phyloP scores from a whole-genome alignment of 2,888 invertebrate species.

The Trissoscelio sp. region DNA sequence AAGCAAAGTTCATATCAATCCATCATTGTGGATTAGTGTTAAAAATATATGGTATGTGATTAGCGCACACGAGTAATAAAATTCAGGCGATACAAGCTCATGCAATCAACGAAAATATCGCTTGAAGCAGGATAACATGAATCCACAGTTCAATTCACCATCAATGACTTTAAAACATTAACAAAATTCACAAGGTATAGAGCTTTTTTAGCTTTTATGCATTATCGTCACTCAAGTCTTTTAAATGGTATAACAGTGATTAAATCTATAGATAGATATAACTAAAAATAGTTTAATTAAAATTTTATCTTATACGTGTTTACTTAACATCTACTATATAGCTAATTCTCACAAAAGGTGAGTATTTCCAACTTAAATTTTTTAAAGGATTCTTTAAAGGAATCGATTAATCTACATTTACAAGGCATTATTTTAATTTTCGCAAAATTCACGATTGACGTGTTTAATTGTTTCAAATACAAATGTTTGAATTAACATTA shows the following conservation, averaged over 20 bases:
- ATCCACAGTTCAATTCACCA: constrained; percentile 35
- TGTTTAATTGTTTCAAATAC: too few relatives aligned
- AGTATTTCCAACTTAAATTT: too few relatives aligned
- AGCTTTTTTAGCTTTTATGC: constrained; percentile 26
- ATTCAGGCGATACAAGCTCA: constrained; percentile 6
- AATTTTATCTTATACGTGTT: too few relatives aligned
- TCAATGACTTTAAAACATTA: constrained; percentile 28
- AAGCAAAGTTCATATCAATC: not conserved
- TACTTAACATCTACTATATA: too few relatives aligned
- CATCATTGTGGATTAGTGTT: not conserved
- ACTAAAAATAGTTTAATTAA: not conserved
- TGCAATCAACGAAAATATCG: constrained; percentile 32
- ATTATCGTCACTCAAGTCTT: constrained; percentile 31
- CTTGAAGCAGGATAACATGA: constrained; percentile 17
- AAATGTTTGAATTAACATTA: too few relatives aligned
- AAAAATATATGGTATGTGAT: constrained; percentile 6
- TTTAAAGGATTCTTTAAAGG: too few relatives aligned
- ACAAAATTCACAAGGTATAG: constrained; percentile 33
- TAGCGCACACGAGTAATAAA: constrained; percentile 17
- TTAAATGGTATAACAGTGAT: constrained; percentile 16
- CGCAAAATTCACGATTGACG: too few relatives aligned
- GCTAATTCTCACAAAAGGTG: too few relatives aligned
- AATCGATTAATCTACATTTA: too few relatives aligned
- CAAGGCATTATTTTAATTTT: too few relatives aligned
- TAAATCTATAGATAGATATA: constrained; percentile 12